Conservation (phyloP, 2,113 vertebrate species). For the Podilymbus podiceps region DNA sequence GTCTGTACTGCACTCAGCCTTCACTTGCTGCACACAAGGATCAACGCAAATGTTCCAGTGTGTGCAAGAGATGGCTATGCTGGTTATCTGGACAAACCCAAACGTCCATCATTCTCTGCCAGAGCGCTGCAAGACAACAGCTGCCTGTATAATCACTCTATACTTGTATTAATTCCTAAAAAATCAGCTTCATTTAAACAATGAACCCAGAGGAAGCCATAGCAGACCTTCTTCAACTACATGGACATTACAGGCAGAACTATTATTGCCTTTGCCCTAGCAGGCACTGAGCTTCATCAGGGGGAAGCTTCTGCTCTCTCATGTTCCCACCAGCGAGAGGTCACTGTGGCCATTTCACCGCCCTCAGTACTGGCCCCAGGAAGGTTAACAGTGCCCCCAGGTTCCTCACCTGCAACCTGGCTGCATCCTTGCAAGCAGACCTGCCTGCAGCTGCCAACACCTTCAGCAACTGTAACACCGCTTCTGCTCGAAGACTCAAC, state of each 20-base stretch:
- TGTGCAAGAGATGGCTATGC: not conserved
- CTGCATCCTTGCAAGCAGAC: not conserved
- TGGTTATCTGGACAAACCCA: not conserved
- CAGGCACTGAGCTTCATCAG: not conserved
- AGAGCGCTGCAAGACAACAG: not conserved
- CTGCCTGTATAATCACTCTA: not conserved
- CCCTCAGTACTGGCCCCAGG: rapidly evolving
- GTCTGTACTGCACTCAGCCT: not conserved
- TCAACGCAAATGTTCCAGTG: not conserved
- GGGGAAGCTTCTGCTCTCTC: not conserved
- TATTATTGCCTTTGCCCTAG: not conserved
- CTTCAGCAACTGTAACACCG: not conserved
- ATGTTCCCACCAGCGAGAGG: not conserved
- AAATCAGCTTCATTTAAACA: not conserved
- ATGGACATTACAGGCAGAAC: not conserved
- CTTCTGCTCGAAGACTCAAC: not conserved
- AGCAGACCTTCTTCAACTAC: not conserved
- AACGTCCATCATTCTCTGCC: not conserved
- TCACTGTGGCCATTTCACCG: not conserved
- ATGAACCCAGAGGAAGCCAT: not conserved
- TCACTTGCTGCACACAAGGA: not conserved
- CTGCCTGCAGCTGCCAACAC: not conserved
- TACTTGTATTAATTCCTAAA: not conserved
- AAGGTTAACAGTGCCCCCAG: not conserved
- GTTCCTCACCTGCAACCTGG: not conserved